Conservation (phyloP, 1,140 invertebrate genomes). For the Holcopasites calliopsidis region DNA sequence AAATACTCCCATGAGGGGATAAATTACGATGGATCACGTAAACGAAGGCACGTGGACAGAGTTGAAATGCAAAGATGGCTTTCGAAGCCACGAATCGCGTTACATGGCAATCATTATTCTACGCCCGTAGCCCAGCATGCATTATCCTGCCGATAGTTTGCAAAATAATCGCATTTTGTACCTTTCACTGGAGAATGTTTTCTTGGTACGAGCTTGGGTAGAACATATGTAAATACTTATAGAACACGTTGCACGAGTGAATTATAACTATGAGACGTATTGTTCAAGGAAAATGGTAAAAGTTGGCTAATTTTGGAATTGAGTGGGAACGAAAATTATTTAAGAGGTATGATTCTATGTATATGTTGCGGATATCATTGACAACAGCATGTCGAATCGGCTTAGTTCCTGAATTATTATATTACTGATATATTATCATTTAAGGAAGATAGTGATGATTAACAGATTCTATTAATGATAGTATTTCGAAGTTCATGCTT, state of each 20-base stretch:
- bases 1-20: neutral
- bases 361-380: no score
- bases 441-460: no score
- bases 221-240: conserved; percentile 5
- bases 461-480: no score
- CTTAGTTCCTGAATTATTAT: no score
- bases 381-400: no score
- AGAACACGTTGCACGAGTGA: neutral
- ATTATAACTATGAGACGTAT: neutral
- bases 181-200: conserved; percentile 29
- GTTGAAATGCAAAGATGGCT: neutral
- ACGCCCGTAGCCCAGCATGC: neutral
- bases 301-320: no score
- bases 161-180: neutral
- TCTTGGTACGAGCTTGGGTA: no score
- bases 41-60: conserved; percentile 16
- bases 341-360: no score
- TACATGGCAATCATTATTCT: conserved; percentile 20
- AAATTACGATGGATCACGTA: conserved; percentile 38
- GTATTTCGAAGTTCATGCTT: no score
- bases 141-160: conserved; percentile 6
- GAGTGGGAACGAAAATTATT: no score
- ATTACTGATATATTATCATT: no score
- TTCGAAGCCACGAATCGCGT: conserved; percentile 8
- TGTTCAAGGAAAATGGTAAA: no score